Evolutionary conservation across 2,888 invertebrate species (phyloP), one percentile per base, ranked within the genome.

Genomic region (Lucinisca nassula): DNA sequence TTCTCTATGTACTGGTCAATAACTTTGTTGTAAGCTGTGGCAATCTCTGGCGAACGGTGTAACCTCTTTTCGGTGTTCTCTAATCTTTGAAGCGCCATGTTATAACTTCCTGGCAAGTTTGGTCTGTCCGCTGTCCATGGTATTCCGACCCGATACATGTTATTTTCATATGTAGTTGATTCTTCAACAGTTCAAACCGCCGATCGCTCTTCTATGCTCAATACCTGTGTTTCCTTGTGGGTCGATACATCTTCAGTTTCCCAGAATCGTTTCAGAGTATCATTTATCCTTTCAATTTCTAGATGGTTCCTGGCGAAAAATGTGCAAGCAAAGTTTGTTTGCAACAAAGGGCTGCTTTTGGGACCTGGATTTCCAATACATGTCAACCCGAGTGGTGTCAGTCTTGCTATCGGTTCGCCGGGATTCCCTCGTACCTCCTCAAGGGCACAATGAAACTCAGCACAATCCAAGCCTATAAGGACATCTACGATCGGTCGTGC

Each of bases 371-470:
- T 61, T n/a, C 84, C 84, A 32, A 84, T 80, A 72, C 85, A 85
- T 12, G 85, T 91, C 89, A 85, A 91, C 14, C 86, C 86, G 12
- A 91, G 38, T 24, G 84, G 89, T 0, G 88, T 91, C 3, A 88
- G 73, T n/a, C 84, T 51, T 0, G 88, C 88, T 0, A 89, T 49
- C 27, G 89, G 91, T 32, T 89, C 82, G 4, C 80, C 78, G 1
- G 55, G 32, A 70, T 24, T 21, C 8, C 85, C 89, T 49, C 75
- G 38, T 2, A 89, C 51, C 76, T 89, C 89, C 73, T 75, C 37
- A n/a, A 86, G 45, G 14, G 88, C 79, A 35, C 55, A 70, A 45
- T 84, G 86, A 35, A 89, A 49, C 27, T 88, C 88, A 17, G 75
- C 35, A 55, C 84, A 82, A 76, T 89, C 89, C n/a, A 87, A 30